Percentiles rank a stretch among this genome's conserved stretches.
phyloP scores from a whole-genome alignment of 2,797 vertebrate species.

The Sandelia bainsii region DNA sequence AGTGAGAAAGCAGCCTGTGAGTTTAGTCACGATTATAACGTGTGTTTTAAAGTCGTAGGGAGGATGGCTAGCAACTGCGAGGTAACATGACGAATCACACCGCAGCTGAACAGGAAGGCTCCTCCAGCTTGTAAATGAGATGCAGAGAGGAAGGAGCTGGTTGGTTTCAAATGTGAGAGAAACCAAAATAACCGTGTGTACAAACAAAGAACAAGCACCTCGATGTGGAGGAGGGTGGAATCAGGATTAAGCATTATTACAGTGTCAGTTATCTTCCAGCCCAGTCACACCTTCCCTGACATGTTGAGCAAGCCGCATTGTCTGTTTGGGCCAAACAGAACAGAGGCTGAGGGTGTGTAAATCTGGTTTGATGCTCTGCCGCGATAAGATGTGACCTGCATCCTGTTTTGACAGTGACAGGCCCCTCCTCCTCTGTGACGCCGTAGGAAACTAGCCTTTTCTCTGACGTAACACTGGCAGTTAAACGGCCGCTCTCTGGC shows the following conservation, averaged over 20 bases:
- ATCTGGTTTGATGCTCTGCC: slow-evolving; percentile 48
- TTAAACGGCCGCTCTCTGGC: slow-evolving; percentile 54
- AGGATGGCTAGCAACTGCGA: not conserved
- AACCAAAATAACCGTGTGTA: not conserved
- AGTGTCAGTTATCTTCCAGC: slow-evolving; percentile 21
- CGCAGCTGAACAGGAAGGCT: slow-evolving; percentile 31
- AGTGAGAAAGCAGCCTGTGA: slow-evolving; percentile 4
- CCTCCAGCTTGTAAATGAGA: slow-evolving; percentile 33
- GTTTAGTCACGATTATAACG: not conserved
- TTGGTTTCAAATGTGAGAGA: not conserved
- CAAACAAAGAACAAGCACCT: not conserved
- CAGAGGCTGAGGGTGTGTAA: slow-evolving; percentile 36
- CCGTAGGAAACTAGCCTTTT: slow-evolving; percentile 56
- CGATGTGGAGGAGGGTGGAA: not conserved
- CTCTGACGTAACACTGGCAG: slow-evolving; percentile 51
- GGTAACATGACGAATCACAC: slow-evolving; percentile 18
- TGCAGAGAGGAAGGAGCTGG: not conserved
- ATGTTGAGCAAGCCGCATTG: slow-evolving; percentile 33
- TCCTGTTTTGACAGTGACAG: slow-evolving; percentile 71
- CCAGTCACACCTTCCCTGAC: slow-evolving; percentile 34
- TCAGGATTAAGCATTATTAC: not conserved
- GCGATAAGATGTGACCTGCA: slow-evolving; percentile 62
- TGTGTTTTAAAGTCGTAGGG: not conserved
- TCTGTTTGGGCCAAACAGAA: slow-evolving; percentile 51
- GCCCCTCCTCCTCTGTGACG: slow-evolving; percentile 52